Base-by-base conservation (phyloP, 2,888 invertebrate species). In the Metellina segmentata region DNA sequence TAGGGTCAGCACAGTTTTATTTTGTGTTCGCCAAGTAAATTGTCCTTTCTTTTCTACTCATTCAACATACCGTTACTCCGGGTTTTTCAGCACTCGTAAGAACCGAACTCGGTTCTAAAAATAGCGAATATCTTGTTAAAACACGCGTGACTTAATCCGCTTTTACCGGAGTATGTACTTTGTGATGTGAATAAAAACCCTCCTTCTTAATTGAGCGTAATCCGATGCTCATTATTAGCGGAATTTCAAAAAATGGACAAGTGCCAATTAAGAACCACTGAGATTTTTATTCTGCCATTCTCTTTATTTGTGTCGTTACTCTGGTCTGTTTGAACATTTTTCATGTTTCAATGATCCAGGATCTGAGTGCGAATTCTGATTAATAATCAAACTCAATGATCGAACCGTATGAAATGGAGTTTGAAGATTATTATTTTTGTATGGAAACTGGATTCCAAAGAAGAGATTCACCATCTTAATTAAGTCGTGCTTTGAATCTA, bases 231-330 rank as follows among this genome's bases (percentile, higher is more conserved):
- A 34, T 81, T 81, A 81, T 34, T 34, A 16, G 61, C 20, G 19
- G 52, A 81, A 81, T 61, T 77, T 81, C 20, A 52, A 81, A 81
- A 81, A 81, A 81, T 81, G 61, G 61, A 9, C 61, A 20, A 81
- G 34, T 69, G 34, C 61, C 81, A 81, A 81, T 81, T 81, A 81
- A 78, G 52, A 48, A 49, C 53, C 11, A 61, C 16, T 6, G 61
- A 61, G 61, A 61, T 61, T 11, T 61, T 61, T 16, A 61, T 61
- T 61, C 34, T 34, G 34, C 34, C 34, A 34, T 34, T 34, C 34
- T 34, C 34, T 4, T 34, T 34, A 34, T 34, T 61, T 61, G 61
- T 8, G 61, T 61, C 11, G 61, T 61, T 61, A 6, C 11, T 61
- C 13, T 13, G 7, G 61, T 11, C 61, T 61, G 61, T 61, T 6